These are phyloP conservation scores for Pollenia griseotomentosa DNA, from an alignment of 2,888 invertebrate genomes.

Conservation along the genomic window DNA sequence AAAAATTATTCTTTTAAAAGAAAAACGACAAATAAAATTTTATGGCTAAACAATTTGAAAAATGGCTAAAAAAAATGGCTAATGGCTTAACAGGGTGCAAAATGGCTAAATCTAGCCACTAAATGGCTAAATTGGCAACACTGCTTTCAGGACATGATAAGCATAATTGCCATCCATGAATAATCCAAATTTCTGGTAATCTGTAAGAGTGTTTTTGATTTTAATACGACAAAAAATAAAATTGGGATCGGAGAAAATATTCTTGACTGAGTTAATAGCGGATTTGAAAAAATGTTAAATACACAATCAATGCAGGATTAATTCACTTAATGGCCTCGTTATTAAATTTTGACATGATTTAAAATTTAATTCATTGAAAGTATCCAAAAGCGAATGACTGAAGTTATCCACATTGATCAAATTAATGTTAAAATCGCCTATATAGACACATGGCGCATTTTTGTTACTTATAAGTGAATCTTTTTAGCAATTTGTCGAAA, in stretches of 20 bases:
- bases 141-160: too few relatives aligned
- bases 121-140: too few relatives aligned
- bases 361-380: neutral
- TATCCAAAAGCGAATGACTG: neutral
- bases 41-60: too few relatives aligned
- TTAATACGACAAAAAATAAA: neutral
- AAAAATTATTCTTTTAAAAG: too few relatives aligned
- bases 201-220: neutral
- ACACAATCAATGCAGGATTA: neutral
- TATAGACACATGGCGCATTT: neutral
- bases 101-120: too few relatives aligned
- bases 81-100: too few relatives aligned
- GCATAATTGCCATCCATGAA: too few relatives aligned
- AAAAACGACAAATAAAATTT: too few relatives aligned
- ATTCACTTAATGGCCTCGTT: neutral
- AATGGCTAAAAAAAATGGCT: too few relatives aligned
- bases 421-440: neutral
- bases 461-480: neutral
- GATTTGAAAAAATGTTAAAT: neutral
- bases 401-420: too few relatives aligned
- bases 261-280: neutral
- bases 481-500: neutral
- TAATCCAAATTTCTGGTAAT: too few relatives aligned
- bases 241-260: slow-evolving; percentile 8
- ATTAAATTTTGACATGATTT: too few relatives aligned